Percentiles rank a stretch among this genome's conserved stretches.
phyloP scores from a whole-genome alignment of 2,888 invertebrate genomes.

The Acleris laterana region DNA sequence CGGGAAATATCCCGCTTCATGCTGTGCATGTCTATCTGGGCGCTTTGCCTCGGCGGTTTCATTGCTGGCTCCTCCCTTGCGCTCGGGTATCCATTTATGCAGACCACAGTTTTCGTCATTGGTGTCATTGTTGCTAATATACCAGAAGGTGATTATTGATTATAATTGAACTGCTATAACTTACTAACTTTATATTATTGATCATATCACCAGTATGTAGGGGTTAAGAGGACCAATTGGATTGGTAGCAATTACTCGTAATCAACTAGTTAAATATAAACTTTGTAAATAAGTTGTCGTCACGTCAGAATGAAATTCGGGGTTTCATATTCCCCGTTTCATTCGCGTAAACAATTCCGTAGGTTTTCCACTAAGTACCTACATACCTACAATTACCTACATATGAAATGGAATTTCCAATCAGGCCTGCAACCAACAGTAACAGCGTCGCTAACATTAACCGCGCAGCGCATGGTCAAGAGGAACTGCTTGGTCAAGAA shows the following conservation, averaged over 20 bases:
- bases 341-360: too few relatives aligned
- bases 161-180: background rate
- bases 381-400: background rate
- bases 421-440: conserved; percentile 96
- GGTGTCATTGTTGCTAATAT: conserved; percentile 99
- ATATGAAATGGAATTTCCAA: background rate
- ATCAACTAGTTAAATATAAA: too few relatives aligned
- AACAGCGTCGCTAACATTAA: conserved; percentile 98
- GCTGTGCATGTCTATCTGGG: conserved; percentile 96
- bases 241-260: too few relatives aligned
- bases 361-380: too few relatives aligned
- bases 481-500: conserved; percentile 99
- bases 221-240: too few relatives aligned
- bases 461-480: conserved; percentile 98
- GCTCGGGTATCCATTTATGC: conserved; percentile 98
- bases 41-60: conserved; percentile 94
- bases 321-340: background rate
- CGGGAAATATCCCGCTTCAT: conserved; percentile 99
- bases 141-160: conserved; percentile 89
- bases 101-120: conserved; percentile 98
- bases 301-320: too few relatives aligned
- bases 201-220: too few relatives aligned
- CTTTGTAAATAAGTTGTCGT: too few relatives aligned
- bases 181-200: too few relatives aligned
- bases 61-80: conserved; percentile 97